Conservation (phyloP, 2,888 invertebrate genomes). For the Drosophila ezoana region DNA sequence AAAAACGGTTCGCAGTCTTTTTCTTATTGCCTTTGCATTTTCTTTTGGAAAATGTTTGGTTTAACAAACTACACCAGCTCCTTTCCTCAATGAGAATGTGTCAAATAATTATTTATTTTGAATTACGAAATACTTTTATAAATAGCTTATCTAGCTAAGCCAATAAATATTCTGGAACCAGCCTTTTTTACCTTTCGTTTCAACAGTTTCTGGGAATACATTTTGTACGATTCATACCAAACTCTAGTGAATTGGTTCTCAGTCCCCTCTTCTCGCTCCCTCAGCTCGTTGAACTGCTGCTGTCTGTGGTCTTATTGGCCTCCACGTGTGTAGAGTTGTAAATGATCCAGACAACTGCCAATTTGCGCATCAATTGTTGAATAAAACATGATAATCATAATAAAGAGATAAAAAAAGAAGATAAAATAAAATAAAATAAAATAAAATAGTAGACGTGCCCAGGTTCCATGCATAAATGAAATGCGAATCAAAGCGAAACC, state of each 20-base stretch:
- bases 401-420: constrained; percentile 51
- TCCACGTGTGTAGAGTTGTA: constrained; percentile 74
- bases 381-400: constrained; percentile 82
- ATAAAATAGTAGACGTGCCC: constrained; percentile 68
- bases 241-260: constrained; percentile 1
- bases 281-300: constrained; percentile 4
- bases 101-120: too few species aligned
- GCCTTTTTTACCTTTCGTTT: too few species aligned
- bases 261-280: constrained; percentile 7
- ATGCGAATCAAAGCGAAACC: constrained; percentile 79
- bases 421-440: constrained; percentile 56
- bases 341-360: constrained; percentile 81
- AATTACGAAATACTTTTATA: too few species aligned
- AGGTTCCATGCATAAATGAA: constrained; percentile 71
- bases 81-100: too few species aligned
- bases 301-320: constrained; percentile 27
- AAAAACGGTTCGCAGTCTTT: too few species aligned
- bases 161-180: too few species aligned
- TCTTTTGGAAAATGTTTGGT: too few species aligned
- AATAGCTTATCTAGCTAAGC: too few species aligned
- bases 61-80: too few species aligned
- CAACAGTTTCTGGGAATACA: constrained; percentile 37
- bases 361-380: constrained; percentile 81
- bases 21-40: too few species aligned
- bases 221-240: constrained; percentile 39